These are phyloP conservation scores for Thumatha senex DNA, from an alignment of 2,888 invertebrate species.

Conservation along the genomic window DNA sequence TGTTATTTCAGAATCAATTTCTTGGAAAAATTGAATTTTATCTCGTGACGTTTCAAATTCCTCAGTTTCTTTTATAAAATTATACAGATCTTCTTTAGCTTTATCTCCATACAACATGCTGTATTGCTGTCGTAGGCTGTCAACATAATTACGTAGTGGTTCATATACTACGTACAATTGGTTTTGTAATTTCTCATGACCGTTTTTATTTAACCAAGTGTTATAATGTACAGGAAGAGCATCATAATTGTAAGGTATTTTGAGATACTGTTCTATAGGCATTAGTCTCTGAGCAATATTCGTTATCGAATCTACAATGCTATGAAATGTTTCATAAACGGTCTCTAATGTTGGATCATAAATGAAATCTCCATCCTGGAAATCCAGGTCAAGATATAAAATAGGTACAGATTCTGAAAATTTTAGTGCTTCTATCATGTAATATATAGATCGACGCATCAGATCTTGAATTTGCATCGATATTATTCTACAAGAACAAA, in stretches of 20 bases:
- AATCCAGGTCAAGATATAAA: constrained; percentile 83
- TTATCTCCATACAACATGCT: constrained; percentile 79
- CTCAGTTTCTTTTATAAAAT: constrained; percentile 76
- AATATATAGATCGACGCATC: constrained; percentile 86
- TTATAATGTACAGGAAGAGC: constrained; percentile 84
- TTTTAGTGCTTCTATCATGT: constrained; percentile 82
- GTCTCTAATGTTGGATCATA: constrained; percentile 84
- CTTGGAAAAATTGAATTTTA: constrained; percentile 85
- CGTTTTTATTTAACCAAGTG: constrained; percentile 79
- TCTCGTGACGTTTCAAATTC: constrained; percentile 84
- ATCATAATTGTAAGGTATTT: constrained; percentile 65
- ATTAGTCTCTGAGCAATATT: constrained; percentile 83
- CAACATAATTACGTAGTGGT: constrained; percentile 84
- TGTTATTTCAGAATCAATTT: constrained; percentile 83
- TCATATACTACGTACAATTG: constrained; percentile 81
- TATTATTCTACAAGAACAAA: constrained; percentile 74
- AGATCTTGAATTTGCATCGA: constrained; percentile 85
- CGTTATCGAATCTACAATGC: constrained; percentile 83
- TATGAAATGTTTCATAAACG: constrained; percentile 82
- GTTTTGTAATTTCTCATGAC: constrained; percentile 76
- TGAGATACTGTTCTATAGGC: constrained; percentile 81
- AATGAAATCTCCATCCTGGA: constrained; percentile 75
- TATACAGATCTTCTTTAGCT: constrained; percentile 69
- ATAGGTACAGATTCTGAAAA: constrained; percentile 83
- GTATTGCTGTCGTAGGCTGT: constrained; percentile 80